These are phyloP conservation scores for Oryzias woworae DNA, from an alignment of 2,113 vertebrate genomes.

Conservation along the genomic window DNA sequence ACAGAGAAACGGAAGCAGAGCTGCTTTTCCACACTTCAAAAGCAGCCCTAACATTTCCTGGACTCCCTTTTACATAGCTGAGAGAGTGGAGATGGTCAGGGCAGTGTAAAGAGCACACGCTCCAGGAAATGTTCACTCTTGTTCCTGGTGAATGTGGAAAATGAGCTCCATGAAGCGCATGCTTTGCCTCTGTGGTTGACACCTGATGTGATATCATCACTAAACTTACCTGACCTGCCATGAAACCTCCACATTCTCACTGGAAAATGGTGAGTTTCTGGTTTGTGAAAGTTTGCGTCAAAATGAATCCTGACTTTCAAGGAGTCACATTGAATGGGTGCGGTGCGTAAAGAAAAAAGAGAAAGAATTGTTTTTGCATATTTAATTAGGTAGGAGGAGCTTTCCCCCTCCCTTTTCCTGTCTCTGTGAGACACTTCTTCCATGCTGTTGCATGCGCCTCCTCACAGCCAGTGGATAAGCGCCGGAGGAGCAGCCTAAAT, in stretches of 20 bases:
- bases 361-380: not conserved
- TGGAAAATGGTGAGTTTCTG: too few species aligned
- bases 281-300: not conserved
- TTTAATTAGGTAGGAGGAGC: conserved; percentile 56
- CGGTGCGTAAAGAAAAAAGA: too few species aligned
- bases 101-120: conserved; percentile 7
- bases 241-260: too few species aligned
- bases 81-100: not conserved
- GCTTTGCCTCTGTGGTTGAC: conserved; percentile 12
- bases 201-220: conserved; percentile 12
- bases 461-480: conserved; percentile 57
- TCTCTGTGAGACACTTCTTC: conserved; percentile 38
- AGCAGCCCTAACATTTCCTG: conserved; percentile 36
- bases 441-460: conserved; percentile 49
- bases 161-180: conserved; percentile 28
- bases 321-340: too few species aligned
- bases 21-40: not conserved
- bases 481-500: conserved; percentile 37
- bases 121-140: conserved; percentile 23
- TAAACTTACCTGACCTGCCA: not conserved
- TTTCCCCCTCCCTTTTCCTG: conserved; percentile 7
- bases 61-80: conserved; percentile 17
- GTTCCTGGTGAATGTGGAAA: conserved; percentile 1
- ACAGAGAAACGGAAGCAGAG: conserved; percentile 13
- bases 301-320: too few species aligned